These are phyloP conservation scores for Pteropus alecto DNA, from an alignment of 2,113 vertebrate genomes.

Conservation along the genomic window DNA sequence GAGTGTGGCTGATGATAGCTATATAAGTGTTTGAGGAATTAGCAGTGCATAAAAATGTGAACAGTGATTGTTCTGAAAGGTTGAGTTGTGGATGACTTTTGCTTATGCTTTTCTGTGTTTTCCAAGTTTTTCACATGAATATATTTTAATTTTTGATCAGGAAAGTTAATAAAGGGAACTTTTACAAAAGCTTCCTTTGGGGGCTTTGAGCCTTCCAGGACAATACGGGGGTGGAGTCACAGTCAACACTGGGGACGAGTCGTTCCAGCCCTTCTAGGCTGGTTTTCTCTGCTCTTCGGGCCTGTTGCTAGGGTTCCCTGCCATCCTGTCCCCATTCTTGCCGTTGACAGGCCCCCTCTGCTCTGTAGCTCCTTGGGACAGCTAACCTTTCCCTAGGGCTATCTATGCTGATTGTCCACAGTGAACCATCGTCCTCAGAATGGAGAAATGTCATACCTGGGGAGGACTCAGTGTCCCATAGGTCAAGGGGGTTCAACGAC, in stretches of 20 bases:
- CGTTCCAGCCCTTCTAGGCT: background rate
- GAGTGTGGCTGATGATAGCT: background rate
- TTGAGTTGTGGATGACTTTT: background rate
- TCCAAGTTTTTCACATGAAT: background rate
- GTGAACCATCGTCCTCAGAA: background rate
- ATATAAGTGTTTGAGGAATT: background rate
- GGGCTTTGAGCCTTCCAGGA: background rate
- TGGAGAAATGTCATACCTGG: background rate
- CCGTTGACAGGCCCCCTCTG: background rate
- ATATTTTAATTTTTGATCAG: background rate
- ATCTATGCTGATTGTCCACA: background rate
- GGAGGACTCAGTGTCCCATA: rapidly evolving
- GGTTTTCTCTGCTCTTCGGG: background rate
- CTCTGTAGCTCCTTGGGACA: background rate
- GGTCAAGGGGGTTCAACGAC: background rate
- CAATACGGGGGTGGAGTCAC: background rate
- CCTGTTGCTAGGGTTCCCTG: background rate
- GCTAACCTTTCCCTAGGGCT: background rate
- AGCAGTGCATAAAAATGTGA: background rate
- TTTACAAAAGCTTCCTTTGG: background rate
- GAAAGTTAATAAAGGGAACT: background rate
- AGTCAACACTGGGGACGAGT: background rate
- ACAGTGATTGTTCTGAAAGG: background rate
- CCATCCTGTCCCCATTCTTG: background rate
- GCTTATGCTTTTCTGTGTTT: background rate